Conservation (phyloP, 2,113 vertebrate species). For the Myotis davidii region DNA sequence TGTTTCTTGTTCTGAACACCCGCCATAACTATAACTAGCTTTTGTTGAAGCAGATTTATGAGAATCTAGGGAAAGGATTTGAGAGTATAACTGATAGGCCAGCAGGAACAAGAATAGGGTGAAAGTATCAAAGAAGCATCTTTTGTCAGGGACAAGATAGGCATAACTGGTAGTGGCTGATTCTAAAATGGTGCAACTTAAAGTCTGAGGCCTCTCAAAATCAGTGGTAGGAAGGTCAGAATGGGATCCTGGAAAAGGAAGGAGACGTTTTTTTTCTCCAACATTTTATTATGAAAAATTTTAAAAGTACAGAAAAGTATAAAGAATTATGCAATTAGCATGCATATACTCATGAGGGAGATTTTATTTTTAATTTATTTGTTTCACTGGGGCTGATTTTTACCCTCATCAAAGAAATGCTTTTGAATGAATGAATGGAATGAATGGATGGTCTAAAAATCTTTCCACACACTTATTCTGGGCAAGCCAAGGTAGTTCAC, state of each 20-base stretch:
- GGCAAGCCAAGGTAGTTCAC: neutral
- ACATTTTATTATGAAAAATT: neutral
- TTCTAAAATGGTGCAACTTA: slow-evolving; percentile 21
- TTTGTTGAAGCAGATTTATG: slow-evolving; percentile 39
- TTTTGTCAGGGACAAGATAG: slow-evolving; percentile 34
- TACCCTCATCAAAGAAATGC: slow-evolving; percentile 29
- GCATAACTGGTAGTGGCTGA: neutral
- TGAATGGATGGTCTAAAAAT: slow-evolving; percentile 1
- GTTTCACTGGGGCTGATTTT: slow-evolving; percentile 40
- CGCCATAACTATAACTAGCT: neutral
- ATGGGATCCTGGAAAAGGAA: slow-evolving; percentile 7
- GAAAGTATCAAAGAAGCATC: slow-evolving; percentile 24
- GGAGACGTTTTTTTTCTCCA: neutral
- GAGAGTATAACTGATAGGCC: neutral
- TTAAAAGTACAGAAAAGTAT: slow-evolving; percentile 18
- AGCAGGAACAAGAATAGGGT: slow-evolving; percentile 11
- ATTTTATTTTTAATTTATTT: slow-evolving; percentile 48
- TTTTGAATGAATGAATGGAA: slow-evolving; percentile 42
- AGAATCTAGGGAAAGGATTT: slow-evolving; percentile 11
- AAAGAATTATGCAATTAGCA: slow-evolving; percentile 24
- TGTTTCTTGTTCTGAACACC: slow-evolving; percentile 50
- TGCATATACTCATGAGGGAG: neutral
- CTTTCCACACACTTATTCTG: neutral
- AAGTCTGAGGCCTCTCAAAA: slow-evolving; percentile 12
- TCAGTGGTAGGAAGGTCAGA: neutral